A percentile compares a stretch with the other conserved stretches of the same genome.
These are phyloP conservation scores for Varanus salvator DNA, from an alignment of 2,113 vertebrate species.

Conservation along the genomic window DNA sequence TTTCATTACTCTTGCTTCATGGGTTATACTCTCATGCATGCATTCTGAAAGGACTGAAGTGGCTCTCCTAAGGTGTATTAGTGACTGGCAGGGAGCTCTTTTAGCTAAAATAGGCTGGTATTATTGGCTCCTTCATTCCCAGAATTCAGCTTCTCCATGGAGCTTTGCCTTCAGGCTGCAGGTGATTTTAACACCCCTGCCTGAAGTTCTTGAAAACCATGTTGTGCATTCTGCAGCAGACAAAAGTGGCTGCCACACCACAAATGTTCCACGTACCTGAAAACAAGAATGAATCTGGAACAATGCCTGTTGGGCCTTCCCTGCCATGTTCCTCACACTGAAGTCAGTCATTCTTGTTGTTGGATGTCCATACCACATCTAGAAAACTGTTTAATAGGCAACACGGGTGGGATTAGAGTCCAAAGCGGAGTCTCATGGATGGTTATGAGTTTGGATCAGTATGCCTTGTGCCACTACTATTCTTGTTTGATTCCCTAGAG, in stretches of 20 bases:
- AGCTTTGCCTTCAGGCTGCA: no score
- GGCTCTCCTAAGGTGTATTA: no score
- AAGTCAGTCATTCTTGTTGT: not conserved
- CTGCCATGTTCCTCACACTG: not conserved
- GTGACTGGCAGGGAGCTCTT: no score
- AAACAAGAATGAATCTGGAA: not conserved
- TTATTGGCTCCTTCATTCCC: no score
- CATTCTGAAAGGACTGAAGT: no score
- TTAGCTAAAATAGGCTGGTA: no score
- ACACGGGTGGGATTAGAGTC: no score
- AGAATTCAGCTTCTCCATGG: no score
- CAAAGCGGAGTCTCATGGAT: not conserved
- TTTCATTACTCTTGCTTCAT: no score
- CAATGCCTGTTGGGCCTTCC: not conserved
- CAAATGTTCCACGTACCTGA: not conserved
- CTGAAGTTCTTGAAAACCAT: not conserved
- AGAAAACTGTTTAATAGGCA: not conserved
- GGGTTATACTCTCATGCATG: no score
- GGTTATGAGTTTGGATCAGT: not conserved
- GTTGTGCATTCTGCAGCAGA: not conserved
- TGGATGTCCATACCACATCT: not conserved
- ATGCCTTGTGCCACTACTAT: not conserved
- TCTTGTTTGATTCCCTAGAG: slow-evolving; percentile 77
- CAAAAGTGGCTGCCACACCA: not conserved
- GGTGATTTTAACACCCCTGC: no score